phyloP scores from a whole-genome alignment of 2,797 vertebrate species.

The Phalanger gymnotis region DNA sequence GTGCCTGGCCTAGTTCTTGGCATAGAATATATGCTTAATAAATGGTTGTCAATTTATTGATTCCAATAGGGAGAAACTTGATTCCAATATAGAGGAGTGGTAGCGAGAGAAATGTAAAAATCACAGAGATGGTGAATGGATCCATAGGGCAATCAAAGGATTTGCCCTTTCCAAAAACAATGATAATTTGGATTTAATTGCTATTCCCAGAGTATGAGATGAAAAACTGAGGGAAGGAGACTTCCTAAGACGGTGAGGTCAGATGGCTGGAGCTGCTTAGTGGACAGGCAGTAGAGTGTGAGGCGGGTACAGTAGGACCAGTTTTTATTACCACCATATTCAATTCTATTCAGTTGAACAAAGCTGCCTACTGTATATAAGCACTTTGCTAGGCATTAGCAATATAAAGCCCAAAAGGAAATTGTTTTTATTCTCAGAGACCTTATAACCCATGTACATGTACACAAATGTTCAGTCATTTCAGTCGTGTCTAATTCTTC shows the following conservation, averaged over 20 bases:
- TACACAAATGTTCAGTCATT: not conserved
- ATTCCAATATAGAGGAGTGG: not conserved
- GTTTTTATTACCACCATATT: not conserved
- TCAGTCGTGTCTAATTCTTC: not conserved
- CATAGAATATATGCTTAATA: not conserved
- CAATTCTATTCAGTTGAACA: not conserved
- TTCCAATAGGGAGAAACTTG: not conserved
- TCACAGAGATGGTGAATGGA: not conserved
- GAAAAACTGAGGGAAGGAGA: not conserved
- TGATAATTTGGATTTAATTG: not conserved
- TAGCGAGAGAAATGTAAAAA: not conserved
- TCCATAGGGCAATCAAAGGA: not conserved
- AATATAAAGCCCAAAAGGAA: not conserved
- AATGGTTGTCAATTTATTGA: not conserved
- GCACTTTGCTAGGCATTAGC: not conserved
- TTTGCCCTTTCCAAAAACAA: not conserved
- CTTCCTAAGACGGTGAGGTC: not conserved
- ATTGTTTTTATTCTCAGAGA: not conserved
- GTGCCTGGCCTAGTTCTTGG: not conserved
- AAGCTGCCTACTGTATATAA: not conserved
- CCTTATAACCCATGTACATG: not conserved
- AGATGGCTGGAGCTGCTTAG: not conserved
- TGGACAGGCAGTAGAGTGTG: too few relatives aligned
- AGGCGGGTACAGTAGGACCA: not conserved
- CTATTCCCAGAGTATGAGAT: not conserved